phyloP scores from a whole-genome alignment of 1,140 invertebrate species.

The Halesus radiatus region DNA sequence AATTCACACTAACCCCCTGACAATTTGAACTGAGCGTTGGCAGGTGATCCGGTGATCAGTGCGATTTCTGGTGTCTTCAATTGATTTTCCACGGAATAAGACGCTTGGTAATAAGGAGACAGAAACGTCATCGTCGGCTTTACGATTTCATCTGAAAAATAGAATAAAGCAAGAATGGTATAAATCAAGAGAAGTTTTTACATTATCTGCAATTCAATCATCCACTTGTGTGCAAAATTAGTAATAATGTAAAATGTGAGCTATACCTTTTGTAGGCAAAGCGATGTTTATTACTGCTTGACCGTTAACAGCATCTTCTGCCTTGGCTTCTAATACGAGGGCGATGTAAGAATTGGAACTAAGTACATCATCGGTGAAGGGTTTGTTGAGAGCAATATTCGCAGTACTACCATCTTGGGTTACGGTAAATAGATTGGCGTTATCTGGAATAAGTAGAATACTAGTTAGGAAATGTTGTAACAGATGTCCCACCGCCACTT shows the following conservation, averaged over 20 bases:
- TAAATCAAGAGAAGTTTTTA: no score
- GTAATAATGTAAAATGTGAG: no score
- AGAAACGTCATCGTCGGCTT: no score
- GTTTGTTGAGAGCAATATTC: neutral
- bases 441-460: neutral
- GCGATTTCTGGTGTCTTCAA: no score
- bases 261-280: neutral
- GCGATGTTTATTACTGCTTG: neutral
- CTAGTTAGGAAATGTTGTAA: neutral
- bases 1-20: neutral
- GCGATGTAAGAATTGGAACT: neutral
- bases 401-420: neutral
- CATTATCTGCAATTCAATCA: no score
- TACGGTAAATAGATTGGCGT: neutral
- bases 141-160: neutral
- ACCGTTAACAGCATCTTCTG: neutral
- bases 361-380: constrained; percentile 2
- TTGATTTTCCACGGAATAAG: no score
- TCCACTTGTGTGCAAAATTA: no score
- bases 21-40: no score
- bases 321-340: neutral
- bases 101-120: no score
- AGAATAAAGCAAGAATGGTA: no score
- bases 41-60: no score
- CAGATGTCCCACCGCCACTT: neutral